These are phyloP conservation scores for Alosa alosa DNA, from an alignment of 2,113 vertebrate species.

Conservation along the genomic window DNA sequence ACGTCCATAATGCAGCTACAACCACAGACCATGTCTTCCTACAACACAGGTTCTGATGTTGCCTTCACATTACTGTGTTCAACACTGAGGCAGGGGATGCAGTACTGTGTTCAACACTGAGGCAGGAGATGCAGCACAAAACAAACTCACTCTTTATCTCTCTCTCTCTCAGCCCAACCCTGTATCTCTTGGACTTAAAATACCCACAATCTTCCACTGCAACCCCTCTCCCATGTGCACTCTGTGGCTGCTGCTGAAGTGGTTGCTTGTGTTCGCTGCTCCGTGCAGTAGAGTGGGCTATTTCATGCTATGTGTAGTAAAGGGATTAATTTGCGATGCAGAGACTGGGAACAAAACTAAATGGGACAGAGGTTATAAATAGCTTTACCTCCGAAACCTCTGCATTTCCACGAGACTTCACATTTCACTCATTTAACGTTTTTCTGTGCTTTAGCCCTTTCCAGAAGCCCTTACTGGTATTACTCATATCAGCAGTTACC, in stretches of 20 bases:
- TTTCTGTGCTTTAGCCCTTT: not conserved
- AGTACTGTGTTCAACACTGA: not conserved
- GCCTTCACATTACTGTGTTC: too few species aligned
- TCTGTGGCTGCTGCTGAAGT: not conserved
- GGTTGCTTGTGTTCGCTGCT: not conserved
- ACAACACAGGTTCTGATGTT: not conserved
- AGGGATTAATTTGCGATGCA: constrained; percentile 34
- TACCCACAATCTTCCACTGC: not conserved
- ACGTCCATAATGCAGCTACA: not conserved
- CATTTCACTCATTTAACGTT: not conserved
- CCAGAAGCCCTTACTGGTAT: not conserved
- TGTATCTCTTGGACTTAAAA: not conserved
- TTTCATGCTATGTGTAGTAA: constrained; percentile 37
- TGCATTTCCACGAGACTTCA: constrained; percentile 12
- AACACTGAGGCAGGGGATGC: not conserved
- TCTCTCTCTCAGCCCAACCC: not conserved
- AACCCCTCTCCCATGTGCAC: not conserved
- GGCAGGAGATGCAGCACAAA: not conserved
- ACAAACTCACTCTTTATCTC: not conserved
- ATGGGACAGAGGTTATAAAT: constrained; percentile 31
- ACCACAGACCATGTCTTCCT: not conserved
- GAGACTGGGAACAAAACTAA: constrained; percentile 30
- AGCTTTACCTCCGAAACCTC: constrained; percentile 19
- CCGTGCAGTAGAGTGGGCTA: constrained; percentile 3
- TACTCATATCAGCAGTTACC: not conserved